Evolutionary conservation across 2,113 vertebrate genomes (phyloP).

Genomic region (Macroglossus sobrinus): DNA sequence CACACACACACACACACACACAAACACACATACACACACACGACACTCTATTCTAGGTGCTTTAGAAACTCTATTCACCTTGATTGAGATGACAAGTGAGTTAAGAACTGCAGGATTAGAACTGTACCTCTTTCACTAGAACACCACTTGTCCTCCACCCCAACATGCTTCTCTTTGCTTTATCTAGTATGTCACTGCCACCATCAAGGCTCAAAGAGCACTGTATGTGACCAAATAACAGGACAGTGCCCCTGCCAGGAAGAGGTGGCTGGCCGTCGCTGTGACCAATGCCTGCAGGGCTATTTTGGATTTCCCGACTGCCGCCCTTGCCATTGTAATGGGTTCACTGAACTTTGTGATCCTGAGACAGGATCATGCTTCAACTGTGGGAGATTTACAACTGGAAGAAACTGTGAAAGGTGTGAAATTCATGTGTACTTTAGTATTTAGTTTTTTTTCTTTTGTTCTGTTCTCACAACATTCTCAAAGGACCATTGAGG

Average conservation of each 20-base stretch:
- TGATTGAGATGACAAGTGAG: neutral
- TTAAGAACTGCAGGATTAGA: neutral
- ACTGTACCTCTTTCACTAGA: neutral
- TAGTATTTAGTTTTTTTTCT: neutral
- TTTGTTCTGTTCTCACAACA: neutral
- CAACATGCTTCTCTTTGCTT: constrained; percentile 35
- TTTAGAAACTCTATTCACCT: neutral
- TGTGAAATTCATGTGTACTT: neutral
- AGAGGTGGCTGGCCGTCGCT: constrained; percentile 80
- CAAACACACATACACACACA: no score
- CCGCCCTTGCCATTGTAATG: constrained; percentile 84
- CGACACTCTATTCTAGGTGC: neutral
- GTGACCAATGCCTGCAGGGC: constrained; percentile 82
- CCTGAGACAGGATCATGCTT: constrained; percentile 82
- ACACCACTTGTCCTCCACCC: no score
- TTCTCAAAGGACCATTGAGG: neutral
- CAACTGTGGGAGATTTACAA: constrained; percentile 80
- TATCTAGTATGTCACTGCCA: constrained; percentile 88
- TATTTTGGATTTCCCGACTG: constrained; percentile 90
- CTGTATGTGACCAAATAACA: constrained; percentile 85
- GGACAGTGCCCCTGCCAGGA: constrained; percentile 88
- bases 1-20: no score
- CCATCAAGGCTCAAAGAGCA: constrained; percentile 80
- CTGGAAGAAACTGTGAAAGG: constrained; percentile 87
- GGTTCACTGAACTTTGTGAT: constrained; percentile 84